Base-by-base conservation (phyloP, 37 sponge, comb jelly and placozoan genomes). In the Geodia barretti region DNA sequence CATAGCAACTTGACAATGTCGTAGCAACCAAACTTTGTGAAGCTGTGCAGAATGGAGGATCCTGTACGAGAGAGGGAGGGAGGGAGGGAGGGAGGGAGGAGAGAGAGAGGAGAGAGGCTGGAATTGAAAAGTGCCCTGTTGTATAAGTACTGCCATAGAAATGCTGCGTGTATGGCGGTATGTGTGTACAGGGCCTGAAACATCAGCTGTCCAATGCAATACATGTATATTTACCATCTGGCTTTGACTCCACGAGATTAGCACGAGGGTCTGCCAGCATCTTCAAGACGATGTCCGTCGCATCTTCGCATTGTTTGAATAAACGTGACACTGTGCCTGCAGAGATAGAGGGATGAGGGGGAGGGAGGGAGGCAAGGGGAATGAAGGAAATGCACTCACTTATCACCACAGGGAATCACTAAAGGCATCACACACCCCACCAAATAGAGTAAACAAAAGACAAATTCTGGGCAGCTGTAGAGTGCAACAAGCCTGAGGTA, bases 21-120 rank as follows among this genome's bases (percentile, higher is more conserved):
- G 61, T 75, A 84, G 62, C 61, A 41, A 9, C 92, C 88, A 38
- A 83, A 36, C 39, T 81, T 64, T 40, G 92, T 73, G 59, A 87
- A 87, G 24, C 70, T 62, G 74, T 84, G 85, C 41, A 92, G 69
- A 1, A 92, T 43, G 0, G 88, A 83, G 35, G 65, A 28, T 1
- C 85, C 92, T 47, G 14, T 47, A 17, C 7, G 54, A 41, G 54
- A 14, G 54, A 47, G 54, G 54, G 54, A 47, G 14, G 54, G 54
- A 47, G 54, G 54, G 54, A 47, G 54, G 14, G 54, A 47, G 54
- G 14, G 54, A 14, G 54, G 14, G 54, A 47, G 54, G 14, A 14
- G 54, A 14, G 14, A 14, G 14, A 14, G 14, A 14, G 54, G 54
- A 47, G 54, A 47, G 54, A 47, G 54, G 14, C n/a, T n/a, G n/a